Conservation (phyloP, 35 echinoderm and acorn worm genomes). For the Amphiura filiformis region DNA sequence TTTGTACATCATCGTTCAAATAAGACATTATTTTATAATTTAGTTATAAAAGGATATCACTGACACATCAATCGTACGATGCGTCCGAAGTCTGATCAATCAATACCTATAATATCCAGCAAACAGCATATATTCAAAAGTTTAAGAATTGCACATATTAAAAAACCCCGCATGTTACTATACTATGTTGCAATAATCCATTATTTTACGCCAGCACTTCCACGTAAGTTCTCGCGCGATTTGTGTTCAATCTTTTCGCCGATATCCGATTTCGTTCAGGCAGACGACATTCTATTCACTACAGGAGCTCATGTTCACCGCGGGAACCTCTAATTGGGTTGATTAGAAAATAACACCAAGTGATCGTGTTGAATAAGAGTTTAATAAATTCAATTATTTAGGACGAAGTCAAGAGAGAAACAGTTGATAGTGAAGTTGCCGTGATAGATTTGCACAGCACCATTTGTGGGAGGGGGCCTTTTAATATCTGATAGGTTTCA, state of each 20-base stretch:
- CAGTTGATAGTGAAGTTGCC: not conserved
- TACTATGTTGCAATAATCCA: too few species aligned
- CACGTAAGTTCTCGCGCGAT: not conserved
- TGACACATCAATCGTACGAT: too few species aligned
- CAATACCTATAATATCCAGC: too few species aligned
- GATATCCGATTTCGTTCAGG: not conserved
- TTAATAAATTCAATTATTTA: constrained; percentile 38
- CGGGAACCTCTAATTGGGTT: constrained; percentile 23
- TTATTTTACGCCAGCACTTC: too few species aligned
- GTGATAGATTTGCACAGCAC: not conserved
- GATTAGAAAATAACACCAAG: constrained; percentile 48
- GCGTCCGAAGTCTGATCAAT: too few species aligned
- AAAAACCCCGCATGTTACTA: too few species aligned
- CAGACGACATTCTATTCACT: not conserved
- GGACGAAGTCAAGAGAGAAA: not conserved
- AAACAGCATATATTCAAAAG: too few species aligned
- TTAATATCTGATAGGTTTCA: not conserved
- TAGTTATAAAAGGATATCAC: too few species aligned
- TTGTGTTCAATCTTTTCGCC: not conserved
- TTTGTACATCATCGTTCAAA: too few species aligned
- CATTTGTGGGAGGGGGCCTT: not conserved
- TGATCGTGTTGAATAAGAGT: constrained; percentile 41
- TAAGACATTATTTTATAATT: too few species aligned
- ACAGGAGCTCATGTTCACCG: constrained; percentile 3
- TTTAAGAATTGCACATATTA: too few species aligned